phyloP scores from a whole-genome alignment of 2,113 vertebrate genomes.

The Carassius gibelio region DNA sequence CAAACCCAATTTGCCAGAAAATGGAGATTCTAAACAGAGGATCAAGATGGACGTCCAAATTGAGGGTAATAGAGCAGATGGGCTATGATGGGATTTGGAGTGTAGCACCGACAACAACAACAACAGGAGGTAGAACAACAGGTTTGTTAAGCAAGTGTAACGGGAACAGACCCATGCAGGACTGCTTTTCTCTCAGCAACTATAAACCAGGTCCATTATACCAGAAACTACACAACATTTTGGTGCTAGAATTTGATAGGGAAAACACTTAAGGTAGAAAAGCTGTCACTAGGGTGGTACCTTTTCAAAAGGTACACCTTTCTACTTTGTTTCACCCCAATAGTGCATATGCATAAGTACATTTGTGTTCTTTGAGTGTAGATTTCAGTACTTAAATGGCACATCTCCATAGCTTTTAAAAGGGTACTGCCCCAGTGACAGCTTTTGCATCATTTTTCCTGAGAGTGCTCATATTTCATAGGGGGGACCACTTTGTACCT shows the following conservation, averaged over 20 bases:
- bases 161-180: neutral
- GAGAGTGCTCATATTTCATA: neutral
- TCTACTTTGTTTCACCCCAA: neutral
- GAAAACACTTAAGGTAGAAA: neutral
- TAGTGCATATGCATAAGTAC: neutral
- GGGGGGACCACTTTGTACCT: too few relatives aligned
- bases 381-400: too few relatives aligned
- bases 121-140: slow-evolving; percentile 22
- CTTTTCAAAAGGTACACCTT: neutral
- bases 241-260: neutral
- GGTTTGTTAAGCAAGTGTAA: slow-evolving; percentile 27
- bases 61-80: slow-evolving; percentile 33
- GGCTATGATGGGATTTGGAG: slow-evolving; percentile 35
- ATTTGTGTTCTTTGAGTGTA: too few relatives aligned
- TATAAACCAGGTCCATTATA: neutral
- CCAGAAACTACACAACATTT: neutral
- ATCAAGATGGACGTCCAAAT: slow-evolving; percentile 35
- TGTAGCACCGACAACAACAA: neutral
- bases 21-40: slow-evolving; percentile 31
- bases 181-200: neutral
- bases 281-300: neutral
- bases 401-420: neutral
- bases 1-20: slow-evolving; percentile 37
- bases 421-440: neutral
- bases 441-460: neutral